Evolutionary conservation across 1,140 invertebrate genomes (phyloP), one percentile per base, ranked within the genome.

Genomic region (Temnothorax curvispinosus): DNA sequence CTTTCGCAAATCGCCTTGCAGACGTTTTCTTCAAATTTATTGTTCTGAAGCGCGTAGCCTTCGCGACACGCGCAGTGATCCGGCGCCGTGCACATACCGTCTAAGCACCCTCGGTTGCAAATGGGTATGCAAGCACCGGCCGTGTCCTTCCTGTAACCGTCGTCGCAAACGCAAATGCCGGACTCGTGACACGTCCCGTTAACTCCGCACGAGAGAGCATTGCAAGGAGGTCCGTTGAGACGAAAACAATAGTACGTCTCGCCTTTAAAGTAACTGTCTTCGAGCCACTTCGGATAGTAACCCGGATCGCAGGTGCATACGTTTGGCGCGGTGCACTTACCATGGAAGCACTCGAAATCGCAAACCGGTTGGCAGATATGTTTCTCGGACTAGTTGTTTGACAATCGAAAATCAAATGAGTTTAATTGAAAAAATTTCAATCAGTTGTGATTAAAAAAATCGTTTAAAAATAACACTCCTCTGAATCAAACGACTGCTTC

Each of bases 141-240:
- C 7, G 21, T 7, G 5, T 38, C 15, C 64, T 90, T 75, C 27
- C 90, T 72, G 85, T 95, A 94, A 0, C 92, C 93, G 0, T 62
- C 35, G 0, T 93, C 72, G 60, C 94, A 94, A 0, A 18, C 15
- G 72, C 95, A 95, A 6, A 74, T 47, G 35, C 93, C 81, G 2
- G 93, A 93, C 3, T 32, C 64, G 9, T 41, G 58, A 78, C 95
- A 95, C 8, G 52, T 64, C 85, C 87, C 32, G 54, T 94, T 87
- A n/a, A 21, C 0, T 0, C 58, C 50, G 86, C 96, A 75, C n/a
- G 50, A 38, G 6, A 6, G 6, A 13, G 11, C 41, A 1, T 56
- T 7, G 6, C 72, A 96, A 21, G 89, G 72, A 27, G 95, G 93
- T 78, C 91, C 65, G 62, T 95, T 95, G 11, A 85, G 86, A 6